These are phyloP conservation scores for Hetaerina titia DNA, from an alignment of 2,888 invertebrate species.

Conservation along the genomic window DNA sequence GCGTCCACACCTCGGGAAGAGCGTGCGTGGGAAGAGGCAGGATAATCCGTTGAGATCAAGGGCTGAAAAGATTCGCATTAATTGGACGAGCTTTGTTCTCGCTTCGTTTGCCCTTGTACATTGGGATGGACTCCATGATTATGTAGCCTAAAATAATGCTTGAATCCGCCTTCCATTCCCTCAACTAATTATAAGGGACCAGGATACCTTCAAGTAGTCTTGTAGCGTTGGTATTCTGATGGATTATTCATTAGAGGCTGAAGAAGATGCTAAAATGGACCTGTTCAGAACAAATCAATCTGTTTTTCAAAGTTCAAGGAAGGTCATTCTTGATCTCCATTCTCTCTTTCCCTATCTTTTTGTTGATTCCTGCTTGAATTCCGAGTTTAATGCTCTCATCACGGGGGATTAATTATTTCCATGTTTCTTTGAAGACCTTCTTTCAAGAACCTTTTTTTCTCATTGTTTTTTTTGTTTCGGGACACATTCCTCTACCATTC, in stretches of 20 bases:
- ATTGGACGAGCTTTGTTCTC: background rate
- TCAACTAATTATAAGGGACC: background rate
- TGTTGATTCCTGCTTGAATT: background rate
- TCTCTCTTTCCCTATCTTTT: background rate
- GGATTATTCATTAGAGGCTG: background rate
- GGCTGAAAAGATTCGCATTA: background rate
- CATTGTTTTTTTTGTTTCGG: background rate
- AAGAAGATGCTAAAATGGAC: background rate
- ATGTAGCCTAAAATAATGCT: background rate
- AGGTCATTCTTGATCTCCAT: background rate
- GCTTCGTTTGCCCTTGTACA: background rate
- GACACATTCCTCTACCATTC: background rate
- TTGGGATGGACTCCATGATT: background rate
- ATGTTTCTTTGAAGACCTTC: background rate
- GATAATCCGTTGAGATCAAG: background rate
- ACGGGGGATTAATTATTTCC: background rate
- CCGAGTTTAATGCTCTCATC: background rate
- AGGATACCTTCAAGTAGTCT: background rate
- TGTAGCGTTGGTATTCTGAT: background rate
- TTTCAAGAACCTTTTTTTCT: conserved; percentile 7
- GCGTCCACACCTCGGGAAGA: background rate
- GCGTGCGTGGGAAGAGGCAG: background rate
- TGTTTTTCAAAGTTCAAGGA: background rate
- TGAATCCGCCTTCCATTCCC: background rate
- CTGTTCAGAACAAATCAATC: background rate